Conservation (phyloP, 2,113 vertebrate genomes). For the Cercocebus atys region DNA sequence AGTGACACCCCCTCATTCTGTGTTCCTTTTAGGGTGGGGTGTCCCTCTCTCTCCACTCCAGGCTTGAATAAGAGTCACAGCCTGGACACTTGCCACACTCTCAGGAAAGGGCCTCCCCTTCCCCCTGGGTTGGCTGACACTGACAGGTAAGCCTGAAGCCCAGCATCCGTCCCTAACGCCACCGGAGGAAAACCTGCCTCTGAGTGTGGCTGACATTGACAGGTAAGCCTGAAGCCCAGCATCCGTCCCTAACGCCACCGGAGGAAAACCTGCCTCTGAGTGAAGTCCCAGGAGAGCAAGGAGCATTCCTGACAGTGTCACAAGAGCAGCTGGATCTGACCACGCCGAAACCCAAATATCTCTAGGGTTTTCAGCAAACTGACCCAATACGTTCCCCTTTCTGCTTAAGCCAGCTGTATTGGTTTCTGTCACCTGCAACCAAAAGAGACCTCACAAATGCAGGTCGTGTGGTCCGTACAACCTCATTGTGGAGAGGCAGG, state of each 20-base stretch:
- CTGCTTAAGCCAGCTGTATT: not conserved
- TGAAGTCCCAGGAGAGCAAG: not conserved
- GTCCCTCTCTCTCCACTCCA: not conserved
- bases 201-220: no score
- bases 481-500: rapidly evolving
- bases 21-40: not conserved
- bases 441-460: not conserved
- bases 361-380: not conserved
- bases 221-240: not conserved
- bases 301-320: not conserved
- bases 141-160: not conserved
- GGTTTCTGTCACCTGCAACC: not conserved
- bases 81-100: not conserved
- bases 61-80: not conserved
- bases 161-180: not conserved
- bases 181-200: not conserved
- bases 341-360: not conserved
- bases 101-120: not conserved
- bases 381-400: not conserved
- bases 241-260: not conserved
- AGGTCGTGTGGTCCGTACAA: not conserved
- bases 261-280: not conserved
- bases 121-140: not conserved
- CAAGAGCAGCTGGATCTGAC: not conserved
- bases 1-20: not conserved